Evolutionary conservation across 2,888 invertebrate species (phyloP), one percentile per base, ranked within the genome.

Genomic region (Pedicia rivosa): DNA sequence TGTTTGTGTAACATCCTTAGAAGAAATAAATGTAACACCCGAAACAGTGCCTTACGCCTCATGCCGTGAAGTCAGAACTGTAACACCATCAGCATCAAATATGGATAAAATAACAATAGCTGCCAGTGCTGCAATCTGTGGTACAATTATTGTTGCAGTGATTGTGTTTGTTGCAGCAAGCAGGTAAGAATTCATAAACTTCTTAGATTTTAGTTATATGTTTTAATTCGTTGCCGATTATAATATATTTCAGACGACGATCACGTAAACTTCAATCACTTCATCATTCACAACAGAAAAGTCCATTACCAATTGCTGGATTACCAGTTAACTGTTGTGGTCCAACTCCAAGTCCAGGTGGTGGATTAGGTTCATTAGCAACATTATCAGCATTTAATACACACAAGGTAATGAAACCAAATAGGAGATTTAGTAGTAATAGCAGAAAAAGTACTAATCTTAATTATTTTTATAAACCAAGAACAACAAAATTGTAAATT

Each of bases 21-120:
- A 88, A 62, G 88, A 88, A 57, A 74, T 80, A 40, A 78, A 81
- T 59, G 77, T 86, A n/a, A 82, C 80, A 38, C 86, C 87, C 25
- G 82, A 84, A 50, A 79, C 75, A 45, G 84, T 87, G 43, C 87
- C 84, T 34, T 82, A 78, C 62, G 69, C 70, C 42, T 90, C 86
- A 61, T 91, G 91, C 53, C 74, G 84, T 37, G 91, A 91, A 64
- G 82, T 90, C 39, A 75, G 88, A 43, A 88, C 87, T 3, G 81
- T 81, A 33, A 73, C 78, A 33, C 76, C 83, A 13, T 77, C 81
- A 32, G 77, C 83, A 36, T 81, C 84, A 38, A 84, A 87, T 63
- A 87, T 90, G 83, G 91, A 91, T 64, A 90, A 88, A 62, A 87
- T 91, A 52, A 90, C 91, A 36, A 91, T 91, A 51, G 88, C 84